phyloP scores from a whole-genome alignment of 2,797 vertebrate genomes.

The Gambelia wislizenii region DNA sequence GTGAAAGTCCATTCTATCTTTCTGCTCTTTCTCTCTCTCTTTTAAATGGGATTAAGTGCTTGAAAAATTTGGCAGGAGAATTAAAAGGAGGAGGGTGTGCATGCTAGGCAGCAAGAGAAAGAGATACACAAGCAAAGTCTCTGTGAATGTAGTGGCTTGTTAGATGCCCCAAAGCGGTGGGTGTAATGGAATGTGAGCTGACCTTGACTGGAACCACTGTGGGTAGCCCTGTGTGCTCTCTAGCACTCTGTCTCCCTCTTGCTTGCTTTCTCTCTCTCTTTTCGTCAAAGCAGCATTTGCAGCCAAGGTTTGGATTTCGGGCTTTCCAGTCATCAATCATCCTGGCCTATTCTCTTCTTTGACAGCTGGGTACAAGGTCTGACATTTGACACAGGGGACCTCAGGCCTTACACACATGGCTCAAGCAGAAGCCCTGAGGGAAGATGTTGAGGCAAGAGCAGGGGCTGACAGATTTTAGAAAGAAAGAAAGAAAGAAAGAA shows the following conservation, averaged over 20 bases:
- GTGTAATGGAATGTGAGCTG: slow-evolving; percentile 88
- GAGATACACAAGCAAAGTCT: slow-evolving; percentile 78
- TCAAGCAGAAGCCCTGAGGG: slow-evolving; percentile 88
- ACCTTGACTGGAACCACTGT: slow-evolving; percentile 90
- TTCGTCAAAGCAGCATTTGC: slow-evolving; percentile 97
- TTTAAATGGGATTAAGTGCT: slow-evolving; percentile 79
- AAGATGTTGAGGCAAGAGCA: slow-evolving; percentile 67
- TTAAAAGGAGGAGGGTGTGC: slow-evolving; percentile 73
- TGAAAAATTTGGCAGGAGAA: slow-evolving; percentile 79
- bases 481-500: background rate
- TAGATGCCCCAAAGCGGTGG: slow-evolving; percentile 81
- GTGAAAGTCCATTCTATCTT: slow-evolving; percentile 69
- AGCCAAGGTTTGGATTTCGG: slow-evolving; percentile 98
- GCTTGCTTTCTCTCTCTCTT: slow-evolving; percentile 70
- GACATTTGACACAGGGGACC: slow-evolving; percentile 99
- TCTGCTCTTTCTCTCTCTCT: slow-evolving; percentile 32
- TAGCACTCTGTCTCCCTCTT: slow-evolving; percentile 54
- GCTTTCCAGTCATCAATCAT: slow-evolving; percentile 99
- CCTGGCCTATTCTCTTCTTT: slow-evolving; percentile 97
- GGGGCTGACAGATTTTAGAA: slow-evolving; percentile 37
- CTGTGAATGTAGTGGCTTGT: slow-evolving; percentile 82
- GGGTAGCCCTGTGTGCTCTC: slow-evolving; percentile 82
- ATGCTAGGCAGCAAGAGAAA: slow-evolving; percentile 65
- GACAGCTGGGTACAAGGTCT: slow-evolving; percentile 99
- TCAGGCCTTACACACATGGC: slow-evolving; percentile 86